These are phyloP conservation scores for Raja brachyura DNA, from an alignment of 2,113 vertebrate genomes.

Conservation along the genomic window DNA sequence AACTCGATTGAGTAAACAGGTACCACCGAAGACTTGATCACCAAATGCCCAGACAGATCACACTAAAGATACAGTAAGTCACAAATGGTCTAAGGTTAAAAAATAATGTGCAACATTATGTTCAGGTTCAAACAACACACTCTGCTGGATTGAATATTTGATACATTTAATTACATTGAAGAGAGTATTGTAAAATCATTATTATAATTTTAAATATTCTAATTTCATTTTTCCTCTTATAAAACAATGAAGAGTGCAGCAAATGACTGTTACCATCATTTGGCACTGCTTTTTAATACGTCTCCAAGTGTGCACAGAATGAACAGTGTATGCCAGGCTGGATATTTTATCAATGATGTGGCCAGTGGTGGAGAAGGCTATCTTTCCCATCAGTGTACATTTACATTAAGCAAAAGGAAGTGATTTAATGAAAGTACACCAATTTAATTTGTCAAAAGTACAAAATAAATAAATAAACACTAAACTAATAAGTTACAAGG, in stretches of 20 bases:
- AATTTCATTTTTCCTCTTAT: not conserved
- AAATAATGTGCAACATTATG: not conserved
- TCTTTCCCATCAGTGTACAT: not conserved
- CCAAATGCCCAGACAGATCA: not conserved
- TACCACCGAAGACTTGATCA: not conserved
- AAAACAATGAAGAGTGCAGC: not conserved
- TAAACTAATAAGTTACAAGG: not conserved
- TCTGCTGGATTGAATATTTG: not conserved
- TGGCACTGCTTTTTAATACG: not conserved
- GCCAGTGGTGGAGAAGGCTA: not conserved
- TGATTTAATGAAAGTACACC: not conserved
- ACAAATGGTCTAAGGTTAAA: not conserved
- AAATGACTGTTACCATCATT: not conserved
- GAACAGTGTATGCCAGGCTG: not conserved
- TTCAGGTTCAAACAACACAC: not conserved
- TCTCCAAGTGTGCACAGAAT: not conserved
- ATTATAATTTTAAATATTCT: not conserved
- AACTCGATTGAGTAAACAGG: not conserved
- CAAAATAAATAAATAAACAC: not conserved
- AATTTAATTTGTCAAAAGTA: not conserved
- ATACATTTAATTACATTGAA: not conserved
- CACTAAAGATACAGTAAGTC: not conserved
- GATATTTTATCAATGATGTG: not conserved
- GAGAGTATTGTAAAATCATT: not conserved
- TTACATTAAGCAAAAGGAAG: not conserved